Conservation (phyloP, 2,888 invertebrate genomes). For the Steinernema hermaphroditum region DNA sequence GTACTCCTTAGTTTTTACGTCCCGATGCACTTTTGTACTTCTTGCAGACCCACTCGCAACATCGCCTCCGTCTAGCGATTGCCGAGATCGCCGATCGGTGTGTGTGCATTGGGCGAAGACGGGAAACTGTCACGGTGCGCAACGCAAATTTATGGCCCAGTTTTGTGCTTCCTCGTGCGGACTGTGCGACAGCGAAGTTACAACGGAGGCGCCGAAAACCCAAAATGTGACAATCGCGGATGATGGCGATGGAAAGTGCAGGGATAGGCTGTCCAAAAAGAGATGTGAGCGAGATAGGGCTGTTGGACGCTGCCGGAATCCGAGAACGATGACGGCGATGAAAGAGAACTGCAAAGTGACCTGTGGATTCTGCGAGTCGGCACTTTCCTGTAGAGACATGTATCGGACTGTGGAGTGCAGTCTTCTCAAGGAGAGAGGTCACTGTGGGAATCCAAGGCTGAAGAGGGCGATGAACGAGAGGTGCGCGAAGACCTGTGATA, state of each 20-base stretch:
- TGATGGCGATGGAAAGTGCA: not conserved
- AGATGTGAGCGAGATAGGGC: not conserved
- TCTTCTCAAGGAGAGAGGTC: constrained; percentile 1
- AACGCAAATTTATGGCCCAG: constrained; percentile 17
- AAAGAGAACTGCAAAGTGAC: not conserved
- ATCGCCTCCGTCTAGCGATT: not conserved
- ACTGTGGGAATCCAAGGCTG: constrained; percentile 10
- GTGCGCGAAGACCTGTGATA: constrained; percentile 16
- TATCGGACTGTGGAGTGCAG: not conserved
- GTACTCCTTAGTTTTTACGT: not conserved
- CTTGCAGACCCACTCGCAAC: not conserved
- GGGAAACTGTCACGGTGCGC: constrained; percentile 7
- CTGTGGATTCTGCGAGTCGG: not conserved
- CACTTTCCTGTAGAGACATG: not conserved
- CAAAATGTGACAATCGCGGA: not conserved
- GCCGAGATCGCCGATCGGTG: constrained; percentile 1
- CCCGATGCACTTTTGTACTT: not conserved
- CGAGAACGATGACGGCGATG: constrained; percentile 9
- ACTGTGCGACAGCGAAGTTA: not conserved
- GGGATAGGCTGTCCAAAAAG: not conserved
- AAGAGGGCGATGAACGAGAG: constrained; percentile 3
- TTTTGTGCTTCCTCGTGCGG: constrained; percentile 1
- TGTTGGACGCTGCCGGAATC: not conserved
- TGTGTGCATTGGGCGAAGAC: constrained; percentile 20
- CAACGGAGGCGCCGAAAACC: not conserved